These are phyloP conservation scores for Thelaira solivaga DNA, from an alignment of 2,888 invertebrate genomes.

Conservation along the genomic window DNA sequence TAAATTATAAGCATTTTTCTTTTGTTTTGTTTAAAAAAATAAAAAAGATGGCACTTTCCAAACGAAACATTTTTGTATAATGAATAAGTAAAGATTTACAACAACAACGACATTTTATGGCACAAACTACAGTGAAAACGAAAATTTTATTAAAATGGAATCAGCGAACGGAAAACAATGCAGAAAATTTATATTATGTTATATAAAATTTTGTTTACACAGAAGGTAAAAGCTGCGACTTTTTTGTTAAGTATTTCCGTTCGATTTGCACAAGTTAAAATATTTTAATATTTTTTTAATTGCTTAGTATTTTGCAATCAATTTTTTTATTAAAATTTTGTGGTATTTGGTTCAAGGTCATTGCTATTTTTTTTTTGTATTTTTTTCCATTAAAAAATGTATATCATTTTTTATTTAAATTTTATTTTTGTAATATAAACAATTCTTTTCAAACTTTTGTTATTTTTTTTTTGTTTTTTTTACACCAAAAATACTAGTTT, in stretches of 20 bases:
- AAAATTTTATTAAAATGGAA: slow-evolving; percentile 1
- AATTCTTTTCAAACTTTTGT: neutral
- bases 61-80: slow-evolving; percentile 19
- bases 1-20: neutral
- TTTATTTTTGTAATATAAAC: neutral
- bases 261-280: neutral
- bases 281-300: neutral
- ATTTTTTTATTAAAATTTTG: slow-evolving; percentile 4
- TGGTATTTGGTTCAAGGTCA: slow-evolving; percentile 24
- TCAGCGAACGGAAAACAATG: neutral
- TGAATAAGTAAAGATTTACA: slow-evolving; percentile 30
- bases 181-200: neutral
- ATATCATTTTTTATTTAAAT: neutral
- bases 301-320: neutral
- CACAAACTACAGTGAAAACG: slow-evolving; percentile 19
- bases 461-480: neutral
- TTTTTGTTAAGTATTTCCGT: slow-evolving; percentile 43
- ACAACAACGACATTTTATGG: slow-evolving; percentile 6
- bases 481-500: neutral
- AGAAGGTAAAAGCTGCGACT: neutral
- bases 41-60: slow-evolving; percentile 30
- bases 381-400: neutral
- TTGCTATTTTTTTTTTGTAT: neutral
- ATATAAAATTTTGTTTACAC: neutral
- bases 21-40: neutral